Evolutionary conservation across 1,140 invertebrate genomes (phyloP).

Genomic region (Phymastichus coffea): DNA sequence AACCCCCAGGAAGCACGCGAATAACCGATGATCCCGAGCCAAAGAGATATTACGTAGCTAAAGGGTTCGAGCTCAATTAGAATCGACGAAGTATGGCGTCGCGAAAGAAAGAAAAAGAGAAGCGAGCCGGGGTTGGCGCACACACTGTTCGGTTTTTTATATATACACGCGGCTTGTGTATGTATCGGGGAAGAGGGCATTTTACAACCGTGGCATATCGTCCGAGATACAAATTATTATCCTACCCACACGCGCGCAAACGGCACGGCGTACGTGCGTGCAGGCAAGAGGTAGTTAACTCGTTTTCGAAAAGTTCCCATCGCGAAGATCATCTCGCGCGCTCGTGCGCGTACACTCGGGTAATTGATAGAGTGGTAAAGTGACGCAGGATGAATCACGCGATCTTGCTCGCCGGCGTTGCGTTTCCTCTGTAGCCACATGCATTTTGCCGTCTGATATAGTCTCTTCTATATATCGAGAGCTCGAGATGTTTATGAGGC

Average conservation of each 20-base stretch:
- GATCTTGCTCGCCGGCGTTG: constrained; percentile 8
- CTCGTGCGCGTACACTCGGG: background rate
- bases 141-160: constrained; percentile 14
- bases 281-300: background rate
- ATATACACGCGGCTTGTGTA: no score
- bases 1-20: no score
- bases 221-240: constrained; percentile 28
- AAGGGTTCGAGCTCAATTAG: no score
- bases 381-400: constrained; percentile 25
- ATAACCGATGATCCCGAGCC: no score
- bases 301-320: constrained; percentile 23
- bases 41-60: no score
- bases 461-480: no score
- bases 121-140: constrained; percentile 2
- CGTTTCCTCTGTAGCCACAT: no score
- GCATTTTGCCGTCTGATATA: no score
- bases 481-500: no score
- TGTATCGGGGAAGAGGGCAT: no score
- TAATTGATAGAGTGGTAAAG: constrained; percentile 32
- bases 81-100: no score
- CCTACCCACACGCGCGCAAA: background rate
- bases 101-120: background rate
- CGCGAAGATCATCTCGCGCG: background rate
- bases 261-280: background rate
- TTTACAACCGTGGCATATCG: no score